Percentiles rank a stretch among this genome's conserved stretches.
Evolutionary conservation across 2,113 vertebrate species (phyloP).

Genomic region (Oryctolagus cuniculus): mOryCun1.1 NC_091437.1:27299501-27300000

Average conservation of each 20-base stretch:
- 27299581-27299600: too few relatives aligned
- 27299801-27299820: neutral
- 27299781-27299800: neutral
- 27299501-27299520: too few relatives aligned
- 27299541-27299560: too few relatives aligned
- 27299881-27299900: constrained; percentile 42
- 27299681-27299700: neutral
- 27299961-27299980: too few relatives aligned
- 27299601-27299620: neutral
- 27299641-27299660: constrained; percentile 20
- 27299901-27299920: constrained; percentile 10
- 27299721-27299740: constrained; percentile 21
- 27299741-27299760: neutral
- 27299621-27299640: constrained; percentile 15
- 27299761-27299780: neutral
- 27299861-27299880: neutral
- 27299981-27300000: too few relatives aligned
- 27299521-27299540: too few relatives aligned
- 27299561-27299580: too few relatives aligned
- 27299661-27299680: neutral
- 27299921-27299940: neutral
- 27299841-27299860: constrained; percentile 40
- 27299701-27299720: constrained; percentile 2
- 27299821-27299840: neutral
- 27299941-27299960: too few relatives aligned